A percentile compares a stretch with the other conserved stretches of the same genome.
phyloP scores from a whole-genome alignment of 1,140 invertebrate species.

The Leptinotarsa lineolata region DNA sequence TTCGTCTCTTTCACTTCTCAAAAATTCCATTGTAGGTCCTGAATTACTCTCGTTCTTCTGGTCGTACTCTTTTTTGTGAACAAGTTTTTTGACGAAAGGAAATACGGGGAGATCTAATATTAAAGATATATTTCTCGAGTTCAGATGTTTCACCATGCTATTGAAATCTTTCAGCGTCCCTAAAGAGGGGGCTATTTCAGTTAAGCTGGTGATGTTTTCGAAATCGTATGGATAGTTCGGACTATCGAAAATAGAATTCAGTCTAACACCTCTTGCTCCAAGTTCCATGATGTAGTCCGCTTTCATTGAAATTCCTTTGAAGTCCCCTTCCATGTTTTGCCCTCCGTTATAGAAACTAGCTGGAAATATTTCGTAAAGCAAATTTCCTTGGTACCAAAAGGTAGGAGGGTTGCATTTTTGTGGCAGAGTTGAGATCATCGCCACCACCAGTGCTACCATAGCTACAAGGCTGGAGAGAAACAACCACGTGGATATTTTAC shows the following conservation, averaged over 20 bases:
- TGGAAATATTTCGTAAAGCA: conserved; percentile 84
- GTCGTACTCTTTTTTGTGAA: conserved; percentile 17
- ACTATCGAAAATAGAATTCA: conserved; percentile 77
- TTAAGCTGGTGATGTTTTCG: conserved; percentile 66
- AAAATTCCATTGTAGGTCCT: conserved; percentile 37
- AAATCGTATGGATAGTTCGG: conserved; percentile 73
- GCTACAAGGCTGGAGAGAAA: conserved; percentile 70
- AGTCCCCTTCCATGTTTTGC: conserved; percentile 75
- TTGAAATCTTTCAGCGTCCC: conserved; percentile 70
- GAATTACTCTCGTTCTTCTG: conserved; percentile 32
- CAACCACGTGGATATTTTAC: conserved; percentile 72
- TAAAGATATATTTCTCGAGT: conserved; percentile 70
- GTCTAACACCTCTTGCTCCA: conserved; percentile 67
- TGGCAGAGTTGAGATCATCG: conserved; percentile 71
- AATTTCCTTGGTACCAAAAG: conserved; percentile 79
- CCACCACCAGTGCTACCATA: conserved; percentile 71
- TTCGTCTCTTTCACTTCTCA: conserved; percentile 35
- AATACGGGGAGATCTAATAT: conserved; percentile 76
- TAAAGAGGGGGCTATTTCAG: conserved; percentile 65
- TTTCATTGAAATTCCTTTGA: conserved; percentile 69
- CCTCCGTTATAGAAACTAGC: conserved; percentile 79
- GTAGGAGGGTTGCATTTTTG: conserved; percentile 68
- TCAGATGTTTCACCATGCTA: conserved; percentile 63
- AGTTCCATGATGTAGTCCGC: conserved; percentile 71
- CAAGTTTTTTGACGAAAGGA: conserved; percentile 60